Evolutionary conservation across 37 sponge, comb jelly and placozoan species (phyloP), one percentile per base, ranked within the genome.

Genomic region (Petrosia ficiformis): DNA sequence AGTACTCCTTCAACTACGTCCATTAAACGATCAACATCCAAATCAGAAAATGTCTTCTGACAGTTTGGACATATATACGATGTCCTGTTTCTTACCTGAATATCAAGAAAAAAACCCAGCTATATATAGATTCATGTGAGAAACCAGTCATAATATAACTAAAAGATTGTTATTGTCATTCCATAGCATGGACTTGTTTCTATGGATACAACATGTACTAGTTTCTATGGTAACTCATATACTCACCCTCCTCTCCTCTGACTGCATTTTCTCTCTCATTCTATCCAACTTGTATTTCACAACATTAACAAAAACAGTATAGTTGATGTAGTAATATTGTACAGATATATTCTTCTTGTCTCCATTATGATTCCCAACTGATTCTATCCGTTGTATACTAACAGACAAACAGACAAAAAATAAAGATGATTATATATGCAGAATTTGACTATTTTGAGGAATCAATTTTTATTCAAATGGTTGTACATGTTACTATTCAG

Each of bases 251-350:
- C 66, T 89, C 35, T 89, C 87, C 44, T 96, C 93, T 4, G 57
- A 16, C 63, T 93, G 84, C 1, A 93, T 71, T 36, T 84, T 90
- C 38, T 81, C 80, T 30, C 93, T 59, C 90, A 96, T 96, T 26
- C 84, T 63, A 48, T 88, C 87, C 44, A 96, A 57, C 61, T 86
- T 92, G 80, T 90, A 96, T 70, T 90, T 96, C 42, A 93, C 91
- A 1, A 90, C 90, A 80, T 96, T 93, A 28, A 96, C 93, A 84
- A 96, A 93, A 77, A 84, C 69, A 57, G 87, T 78, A 43, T 90
- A 96, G 74, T 96, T 93, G 78, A 96, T 96, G 82, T 88, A 96
- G 76, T 88, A 86, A 70, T 90, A 96, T 32, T 67, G 48, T 19
- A 56, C 31, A 61, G 78, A 68, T 28, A 70, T 40, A 14, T 29